Evolutionary conservation across 2,113 vertebrate genomes (phyloP).

Genomic region (Glaucomys volans): DNA sequence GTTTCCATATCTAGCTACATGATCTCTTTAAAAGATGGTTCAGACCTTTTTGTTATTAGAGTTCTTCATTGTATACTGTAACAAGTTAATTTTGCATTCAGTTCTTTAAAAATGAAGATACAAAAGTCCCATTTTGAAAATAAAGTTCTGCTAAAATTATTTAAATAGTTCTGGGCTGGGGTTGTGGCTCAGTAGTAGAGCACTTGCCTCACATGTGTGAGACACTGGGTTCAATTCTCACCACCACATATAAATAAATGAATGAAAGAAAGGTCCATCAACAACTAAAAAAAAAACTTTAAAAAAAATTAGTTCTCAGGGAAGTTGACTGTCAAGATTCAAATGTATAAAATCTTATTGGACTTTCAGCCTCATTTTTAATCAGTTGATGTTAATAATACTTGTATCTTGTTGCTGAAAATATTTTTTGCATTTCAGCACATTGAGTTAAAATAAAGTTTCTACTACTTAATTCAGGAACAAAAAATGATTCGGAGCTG

Average conservation of each 20-base stretch:
- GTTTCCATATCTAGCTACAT: neutral
- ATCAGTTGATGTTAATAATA: slow-evolving; percentile 89
- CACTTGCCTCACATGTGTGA: too few relatives aligned
- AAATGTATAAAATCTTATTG: slow-evolving; percentile 86
- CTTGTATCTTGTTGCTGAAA: slow-evolving; percentile 92
- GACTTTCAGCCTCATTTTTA: slow-evolving; percentile 88
- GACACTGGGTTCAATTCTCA: too few relatives aligned
- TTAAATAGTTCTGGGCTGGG: slow-evolving; percentile 63
- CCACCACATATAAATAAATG: too few relatives aligned
- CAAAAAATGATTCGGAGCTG: too few relatives aligned
- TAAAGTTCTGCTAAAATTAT: slow-evolving; percentile 85
- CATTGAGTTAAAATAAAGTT: slow-evolving; percentile 91
- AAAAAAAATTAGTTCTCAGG: slow-evolving; percentile 77
- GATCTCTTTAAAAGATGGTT: neutral
- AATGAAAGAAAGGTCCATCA: too few relatives aligned
- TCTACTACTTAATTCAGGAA: slow-evolving; percentile 88
- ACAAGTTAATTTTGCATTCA: slow-evolving; percentile 83
- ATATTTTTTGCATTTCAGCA: slow-evolving; percentile 91
- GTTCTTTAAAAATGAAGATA: slow-evolving; percentile 81
- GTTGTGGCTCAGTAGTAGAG: too few relatives aligned
- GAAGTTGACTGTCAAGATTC: slow-evolving; percentile 82
- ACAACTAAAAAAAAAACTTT: too few relatives aligned
- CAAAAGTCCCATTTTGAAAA: slow-evolving; percentile 86
- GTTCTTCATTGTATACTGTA: slow-evolving; percentile 84
- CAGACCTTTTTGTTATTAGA: slow-evolving; percentile 84